Conservation (phyloP, 2,113 vertebrate genomes). For the Rhea pennata region DNA sequence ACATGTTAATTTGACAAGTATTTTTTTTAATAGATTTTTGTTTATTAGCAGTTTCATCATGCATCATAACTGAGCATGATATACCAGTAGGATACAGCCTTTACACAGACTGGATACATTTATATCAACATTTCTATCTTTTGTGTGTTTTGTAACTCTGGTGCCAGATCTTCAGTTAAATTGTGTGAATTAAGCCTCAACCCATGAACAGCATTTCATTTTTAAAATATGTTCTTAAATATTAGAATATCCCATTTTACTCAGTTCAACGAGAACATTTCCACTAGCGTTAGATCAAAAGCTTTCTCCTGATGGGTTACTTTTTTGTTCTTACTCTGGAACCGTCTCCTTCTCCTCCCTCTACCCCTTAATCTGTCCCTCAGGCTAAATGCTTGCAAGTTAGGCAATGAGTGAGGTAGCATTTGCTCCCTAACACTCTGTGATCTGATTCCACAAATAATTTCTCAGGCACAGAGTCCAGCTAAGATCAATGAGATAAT, state of each 20-base stretch:
- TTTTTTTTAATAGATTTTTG: background rate
- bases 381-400: background rate
- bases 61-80: background rate
- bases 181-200: background rate
- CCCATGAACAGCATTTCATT: background rate
- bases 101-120: background rate
- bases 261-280: background rate
- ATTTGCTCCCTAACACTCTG: background rate
- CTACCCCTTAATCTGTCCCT: background rate
- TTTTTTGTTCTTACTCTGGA: background rate
- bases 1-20: background rate
- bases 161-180: background rate
- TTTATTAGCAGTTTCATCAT: background rate
- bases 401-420: background rate
- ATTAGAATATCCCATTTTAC: background rate
- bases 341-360: background rate
- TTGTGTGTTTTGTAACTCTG: background rate
- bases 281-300: background rate
- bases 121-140: background rate
- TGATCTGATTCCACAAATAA: constrained; percentile 35
- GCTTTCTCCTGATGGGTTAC: background rate
- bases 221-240: background rate
- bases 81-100: background rate
- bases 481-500: constrained; percentile 45
- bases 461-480: constrained; percentile 20